These are phyloP conservation scores for Magallana ariakensis DNA, from an alignment of 1,140 invertebrate genomes.

Conservation along the genomic window DNA sequence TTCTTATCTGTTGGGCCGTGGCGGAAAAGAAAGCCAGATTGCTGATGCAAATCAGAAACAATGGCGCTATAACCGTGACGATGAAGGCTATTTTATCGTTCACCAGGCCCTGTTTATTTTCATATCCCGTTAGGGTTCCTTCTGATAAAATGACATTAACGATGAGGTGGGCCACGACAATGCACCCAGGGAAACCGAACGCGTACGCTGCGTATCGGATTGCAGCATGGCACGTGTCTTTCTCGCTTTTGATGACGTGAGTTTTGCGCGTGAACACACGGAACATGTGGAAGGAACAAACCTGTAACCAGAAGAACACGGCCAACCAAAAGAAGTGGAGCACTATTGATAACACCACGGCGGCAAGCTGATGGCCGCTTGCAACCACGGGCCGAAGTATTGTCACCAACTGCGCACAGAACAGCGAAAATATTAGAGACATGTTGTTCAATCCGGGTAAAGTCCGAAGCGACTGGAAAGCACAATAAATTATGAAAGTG, in stretches of 20 bases:
- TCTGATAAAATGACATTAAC: background rate
- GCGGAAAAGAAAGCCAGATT: conserved; percentile 28
- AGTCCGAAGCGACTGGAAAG: conserved; percentile 40
- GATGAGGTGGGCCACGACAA: background rate
- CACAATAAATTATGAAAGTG: conserved; percentile 51
- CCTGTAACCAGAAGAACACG: conserved; percentile 56
- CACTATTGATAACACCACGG: background rate
- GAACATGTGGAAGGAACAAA: conserved; percentile 64
- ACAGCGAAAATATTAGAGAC: conserved; percentile 49
- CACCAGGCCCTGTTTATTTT: background rate
- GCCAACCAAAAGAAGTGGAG: conserved; percentile 44
- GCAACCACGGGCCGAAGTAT: background rate
- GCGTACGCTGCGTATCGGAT: background rate
- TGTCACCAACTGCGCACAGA: conserved; percentile 58
- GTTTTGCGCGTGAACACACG: conserved; percentile 34
- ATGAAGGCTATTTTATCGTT: conserved; percentile 10
- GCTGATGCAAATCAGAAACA: conserved; percentile 33
- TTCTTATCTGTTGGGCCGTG: conserved; percentile 30
- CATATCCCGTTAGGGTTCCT: background rate
- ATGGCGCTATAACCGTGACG: conserved; percentile 29
- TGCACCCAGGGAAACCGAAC: background rate
- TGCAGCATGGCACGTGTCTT: background rate
- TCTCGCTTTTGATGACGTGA: background rate
- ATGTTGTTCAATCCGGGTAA: conserved; percentile 53
- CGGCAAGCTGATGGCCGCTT: background rate